These are phyloP conservation scores for Nesogale talazaci DNA, from an alignment of 2,113 vertebrate genomes.

Conservation along the genomic window DNA sequence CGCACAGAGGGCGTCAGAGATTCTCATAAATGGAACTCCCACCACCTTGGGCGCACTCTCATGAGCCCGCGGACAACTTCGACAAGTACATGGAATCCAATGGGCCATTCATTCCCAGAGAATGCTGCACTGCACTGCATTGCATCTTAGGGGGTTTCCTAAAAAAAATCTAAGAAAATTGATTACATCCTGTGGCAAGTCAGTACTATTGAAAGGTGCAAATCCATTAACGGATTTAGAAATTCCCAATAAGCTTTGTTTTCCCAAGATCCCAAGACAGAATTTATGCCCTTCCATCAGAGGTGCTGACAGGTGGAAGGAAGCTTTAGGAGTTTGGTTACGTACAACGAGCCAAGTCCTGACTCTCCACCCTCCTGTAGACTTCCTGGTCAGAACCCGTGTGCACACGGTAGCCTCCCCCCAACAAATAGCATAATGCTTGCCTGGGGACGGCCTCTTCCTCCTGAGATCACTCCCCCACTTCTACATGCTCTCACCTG, in stretches of 20 bases:
- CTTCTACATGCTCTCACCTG: neutral
- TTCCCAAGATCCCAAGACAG: neutral
- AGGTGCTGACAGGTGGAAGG: neutral
- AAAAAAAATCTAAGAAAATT: neutral
- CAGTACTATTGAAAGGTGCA: neutral
- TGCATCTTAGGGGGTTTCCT: neutral
- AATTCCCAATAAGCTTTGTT: neutral
- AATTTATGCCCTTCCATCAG: neutral
- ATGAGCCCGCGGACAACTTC: no score
- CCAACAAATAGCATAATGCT: neutral
- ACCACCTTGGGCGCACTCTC: no score
- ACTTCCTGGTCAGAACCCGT: no score
- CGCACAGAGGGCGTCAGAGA: no score
- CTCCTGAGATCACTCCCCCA: neutral
- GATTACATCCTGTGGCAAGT: neutral
- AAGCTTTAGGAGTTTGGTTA: neutral
- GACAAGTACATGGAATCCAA: neutral
- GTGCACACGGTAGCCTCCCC: no score
- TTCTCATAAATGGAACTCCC: no score
- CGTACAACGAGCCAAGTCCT: neutral
- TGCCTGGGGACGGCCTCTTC: neutral
- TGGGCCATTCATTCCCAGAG: neutral
- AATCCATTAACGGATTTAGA: neutral
- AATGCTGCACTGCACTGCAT: neutral
- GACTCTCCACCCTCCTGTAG: rapidly evolving